phyloP scores from a whole-genome alignment of 2,888 invertebrate species.

The Drosophila nr. perissopoda region DNA sequence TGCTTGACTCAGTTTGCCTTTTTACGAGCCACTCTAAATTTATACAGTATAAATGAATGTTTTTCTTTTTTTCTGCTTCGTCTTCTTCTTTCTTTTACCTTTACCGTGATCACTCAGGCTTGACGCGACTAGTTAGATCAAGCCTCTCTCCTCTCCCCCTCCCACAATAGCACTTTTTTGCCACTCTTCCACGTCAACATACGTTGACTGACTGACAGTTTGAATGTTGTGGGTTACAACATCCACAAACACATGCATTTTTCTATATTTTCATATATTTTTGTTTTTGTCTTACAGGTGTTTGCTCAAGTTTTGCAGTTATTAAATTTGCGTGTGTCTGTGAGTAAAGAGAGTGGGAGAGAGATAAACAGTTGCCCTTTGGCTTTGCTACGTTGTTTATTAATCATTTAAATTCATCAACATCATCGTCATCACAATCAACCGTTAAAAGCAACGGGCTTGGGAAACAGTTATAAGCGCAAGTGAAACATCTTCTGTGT shows the following conservation, averaged over 20 bases:
- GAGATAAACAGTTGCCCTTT: conserved; percentile 41
- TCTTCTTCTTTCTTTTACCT: conserved; percentile 40
- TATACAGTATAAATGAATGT: conserved; percentile 44
- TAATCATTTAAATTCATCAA: conserved; percentile 82
- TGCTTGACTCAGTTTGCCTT: conserved; percentile 66
- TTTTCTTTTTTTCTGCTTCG: conserved; percentile 12
- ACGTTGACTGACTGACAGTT: conserved; percentile 67
- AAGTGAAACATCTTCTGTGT: conserved; percentile 64
- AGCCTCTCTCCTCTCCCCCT: conserved; percentile 5
- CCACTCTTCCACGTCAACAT: conserved; percentile 71
- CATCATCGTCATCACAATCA: conserved; percentile 79
- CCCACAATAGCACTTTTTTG: conserved; percentile 43
- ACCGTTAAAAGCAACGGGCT: conserved; percentile 80
- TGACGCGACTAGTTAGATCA: conserved; percentile 72
- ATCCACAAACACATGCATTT: conserved; percentile 59
- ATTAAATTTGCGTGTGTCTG: not conserved
- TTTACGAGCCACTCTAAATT: conserved; percentile 56
- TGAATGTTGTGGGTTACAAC: conserved; percentile 55
- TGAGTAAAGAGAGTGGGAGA: not conserved
- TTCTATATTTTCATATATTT: conserved; percentile 40
- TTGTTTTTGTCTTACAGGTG: conserved; percentile 47
- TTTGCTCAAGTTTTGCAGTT: conserved; percentile 34
- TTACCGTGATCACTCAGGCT: conserved; percentile 78
- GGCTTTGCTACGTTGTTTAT: conserved; percentile 66
- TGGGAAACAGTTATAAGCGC: conserved; percentile 75